These are phyloP conservation scores for Molossus molossus DNA, from an alignment of 2,797 vertebrate genomes.

Conservation along the genomic window DNA sequence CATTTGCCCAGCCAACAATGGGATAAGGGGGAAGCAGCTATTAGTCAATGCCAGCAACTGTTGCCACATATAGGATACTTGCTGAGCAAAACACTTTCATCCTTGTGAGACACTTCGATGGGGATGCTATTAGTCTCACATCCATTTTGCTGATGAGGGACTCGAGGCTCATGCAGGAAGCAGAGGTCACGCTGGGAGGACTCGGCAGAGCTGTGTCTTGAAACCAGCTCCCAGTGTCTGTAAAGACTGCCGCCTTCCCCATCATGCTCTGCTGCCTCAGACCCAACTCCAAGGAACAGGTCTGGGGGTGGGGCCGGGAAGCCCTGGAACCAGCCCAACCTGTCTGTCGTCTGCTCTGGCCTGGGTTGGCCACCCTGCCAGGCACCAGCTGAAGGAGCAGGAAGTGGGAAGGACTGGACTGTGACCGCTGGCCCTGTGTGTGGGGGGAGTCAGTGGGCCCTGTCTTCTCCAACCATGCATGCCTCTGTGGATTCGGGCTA, in stretches of 20 bases:
- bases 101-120: background rate
- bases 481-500: rapidly evolving
- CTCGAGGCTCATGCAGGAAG: background rate
- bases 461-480: background rate
- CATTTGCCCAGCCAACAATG: background rate
- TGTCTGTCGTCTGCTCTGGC: background rate
- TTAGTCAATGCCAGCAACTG: background rate
- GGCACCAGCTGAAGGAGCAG: constrained; percentile 65
- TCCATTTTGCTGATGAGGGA: background rate
- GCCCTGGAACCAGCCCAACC: constrained; percentile 35
- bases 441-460: background rate
- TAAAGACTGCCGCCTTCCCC: background rate
- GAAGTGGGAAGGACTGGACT: constrained; percentile 41
- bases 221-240: background rate
- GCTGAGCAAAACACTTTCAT: background rate
- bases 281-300: background rate
- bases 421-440: background rate
- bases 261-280: no score
- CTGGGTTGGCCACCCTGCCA: background rate
- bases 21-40: background rate
- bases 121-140: background rate
- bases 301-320: background rate
- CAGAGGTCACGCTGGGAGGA: background rate
- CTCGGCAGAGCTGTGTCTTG: background rate
- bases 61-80: background rate